Percentiles rank a stretch among this genome's conserved stretches.
These are phyloP conservation scores for Pyrocephalus nanus DNA, from an alignment of 2,797 vertebrate species.

Conservation along the genomic window DNA sequence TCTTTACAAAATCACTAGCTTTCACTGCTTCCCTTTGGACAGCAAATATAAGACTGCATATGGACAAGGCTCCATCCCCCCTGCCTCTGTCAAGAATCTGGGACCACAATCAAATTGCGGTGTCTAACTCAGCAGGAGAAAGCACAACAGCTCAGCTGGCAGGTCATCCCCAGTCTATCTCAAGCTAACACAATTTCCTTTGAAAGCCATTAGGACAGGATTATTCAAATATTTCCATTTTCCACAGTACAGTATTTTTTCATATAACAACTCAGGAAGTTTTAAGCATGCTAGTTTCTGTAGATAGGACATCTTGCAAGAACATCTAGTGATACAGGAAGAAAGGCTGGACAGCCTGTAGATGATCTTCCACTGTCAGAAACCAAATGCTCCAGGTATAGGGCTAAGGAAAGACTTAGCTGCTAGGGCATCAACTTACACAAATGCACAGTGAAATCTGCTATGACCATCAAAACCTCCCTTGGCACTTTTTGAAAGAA, in stretches of 20 bases:
- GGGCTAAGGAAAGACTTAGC: neutral
- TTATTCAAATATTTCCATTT: conserved; percentile 5
- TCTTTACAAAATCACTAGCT: neutral
- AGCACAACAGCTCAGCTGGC: rapidly evolving
- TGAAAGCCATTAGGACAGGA: neutral
- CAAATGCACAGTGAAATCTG: neutral
- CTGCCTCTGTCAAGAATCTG: neutral
- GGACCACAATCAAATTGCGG: neutral
- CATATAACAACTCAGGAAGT: neutral
- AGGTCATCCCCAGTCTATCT: neutral
- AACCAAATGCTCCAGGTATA: neutral
- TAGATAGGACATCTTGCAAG: neutral
- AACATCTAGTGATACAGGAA: neutral
- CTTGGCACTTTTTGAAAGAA: neutral
- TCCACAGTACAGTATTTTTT: neutral
- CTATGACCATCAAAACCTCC: neutral
- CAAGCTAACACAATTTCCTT: neutral
- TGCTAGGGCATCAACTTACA: neutral
- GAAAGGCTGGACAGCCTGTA: neutral
- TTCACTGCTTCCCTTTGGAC: neutral
- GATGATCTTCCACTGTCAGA: neutral
- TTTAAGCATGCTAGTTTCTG: neutral
- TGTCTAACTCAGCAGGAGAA: neutral
- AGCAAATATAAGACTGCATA: neutral
- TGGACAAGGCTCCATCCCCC: neutral